These are phyloP conservation scores for Antennarius maculatus DNA, from an alignment of 2,797 vertebrate genomes.

Conservation along the genomic window DNA sequence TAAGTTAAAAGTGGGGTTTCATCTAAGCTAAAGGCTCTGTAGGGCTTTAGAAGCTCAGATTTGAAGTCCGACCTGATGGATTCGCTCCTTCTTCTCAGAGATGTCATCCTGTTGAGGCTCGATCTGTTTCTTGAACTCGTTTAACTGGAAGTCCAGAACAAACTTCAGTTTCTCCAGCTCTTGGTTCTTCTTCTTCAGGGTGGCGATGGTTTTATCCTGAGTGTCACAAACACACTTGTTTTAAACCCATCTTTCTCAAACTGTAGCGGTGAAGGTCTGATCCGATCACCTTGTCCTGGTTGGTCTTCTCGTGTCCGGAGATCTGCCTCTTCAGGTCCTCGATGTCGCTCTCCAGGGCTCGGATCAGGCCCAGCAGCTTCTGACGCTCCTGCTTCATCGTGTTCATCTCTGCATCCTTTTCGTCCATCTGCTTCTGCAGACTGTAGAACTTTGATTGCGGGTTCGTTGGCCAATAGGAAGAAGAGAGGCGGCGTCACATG, in stretches of 20 bases:
- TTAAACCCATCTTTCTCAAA: not conserved
- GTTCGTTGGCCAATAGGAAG: not conserved
- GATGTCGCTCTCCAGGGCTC: slow-evolving; percentile 88
- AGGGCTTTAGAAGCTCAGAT: too few relatives aligned
- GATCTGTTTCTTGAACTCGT: slow-evolving; percentile 87
- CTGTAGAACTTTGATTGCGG: slow-evolving; percentile 82
- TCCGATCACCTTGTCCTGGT: slow-evolving; percentile 87
- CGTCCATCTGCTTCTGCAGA: slow-evolving; percentile 88
- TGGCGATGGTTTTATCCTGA: slow-evolving; percentile 86
- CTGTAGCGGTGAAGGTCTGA: not conserved
- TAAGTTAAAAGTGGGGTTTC: too few relatives aligned
- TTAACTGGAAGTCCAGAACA: slow-evolving; percentile 86
- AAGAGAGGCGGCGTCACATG: not conserved
- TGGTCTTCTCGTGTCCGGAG: slow-evolving; percentile 84
- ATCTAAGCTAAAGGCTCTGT: too few relatives aligned
- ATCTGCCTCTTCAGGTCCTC: slow-evolving; percentile 86
- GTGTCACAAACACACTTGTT: not conserved
- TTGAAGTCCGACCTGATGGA: slow-evolving; percentile 79
- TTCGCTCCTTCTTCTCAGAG: slow-evolving; percentile 84
- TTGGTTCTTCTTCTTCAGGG: slow-evolving; percentile 87
- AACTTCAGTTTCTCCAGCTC: slow-evolving; percentile 89
- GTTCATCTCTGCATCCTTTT: slow-evolving; percentile 78
- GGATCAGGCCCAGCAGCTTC: slow-evolving; percentile 85
- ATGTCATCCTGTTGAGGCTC: slow-evolving; percentile 88
- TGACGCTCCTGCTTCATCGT: slow-evolving; percentile 85